Evolutionary conservation across 1,140 invertebrate genomes (phyloP), one percentile per base, ranked within the genome.

Genomic region (Chrysoperla carnea): DNA sequence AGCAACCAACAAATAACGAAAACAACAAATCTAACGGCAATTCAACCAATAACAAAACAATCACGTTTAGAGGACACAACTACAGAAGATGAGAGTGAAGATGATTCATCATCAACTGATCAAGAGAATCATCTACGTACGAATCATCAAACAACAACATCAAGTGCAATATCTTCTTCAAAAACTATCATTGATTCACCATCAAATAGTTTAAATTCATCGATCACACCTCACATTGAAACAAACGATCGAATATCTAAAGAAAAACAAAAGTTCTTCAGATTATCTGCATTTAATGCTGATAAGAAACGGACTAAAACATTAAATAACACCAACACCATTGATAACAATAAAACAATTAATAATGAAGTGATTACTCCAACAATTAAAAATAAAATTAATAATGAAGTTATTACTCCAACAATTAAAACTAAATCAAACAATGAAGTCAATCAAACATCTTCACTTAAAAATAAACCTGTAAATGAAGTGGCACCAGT

Each of bases 241-340:
- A 70, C 67, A 55, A 71, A 71, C 58, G 79, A 81, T 60, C 71
- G 72, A 52, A 82, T 86, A 68, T 84, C 81, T 38, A 83, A 82
- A 64, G 80, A 84, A 62, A 85, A 84, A 65, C 81, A 83, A 64
- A 84, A 84, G 61, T 84, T 84, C 66, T 86, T 84, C 68, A 70
- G 79, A 59, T 68, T 75, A 53, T 81, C 76, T 50, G 78, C 76
- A 41, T 80, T 81, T 56, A 81, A 81, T 58, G 61, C 68, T 13
- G 64, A 64, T 40, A 68, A 72, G 46, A 56, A 57, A 46, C 48
- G 49, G 46, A 43, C 47, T 46, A 50, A 36, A 41, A 48, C 49
- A 43, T 38, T 9, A 14, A 37, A n/a, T 36, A 35, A 38, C 11
- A 33, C 17, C 5, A 35, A 38, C 11, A 33, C 17, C 5, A 23